These are phyloP conservation scores for Actias luna DNA, from an alignment of 2,888 invertebrate genomes.

Conservation along the genomic window DNA sequence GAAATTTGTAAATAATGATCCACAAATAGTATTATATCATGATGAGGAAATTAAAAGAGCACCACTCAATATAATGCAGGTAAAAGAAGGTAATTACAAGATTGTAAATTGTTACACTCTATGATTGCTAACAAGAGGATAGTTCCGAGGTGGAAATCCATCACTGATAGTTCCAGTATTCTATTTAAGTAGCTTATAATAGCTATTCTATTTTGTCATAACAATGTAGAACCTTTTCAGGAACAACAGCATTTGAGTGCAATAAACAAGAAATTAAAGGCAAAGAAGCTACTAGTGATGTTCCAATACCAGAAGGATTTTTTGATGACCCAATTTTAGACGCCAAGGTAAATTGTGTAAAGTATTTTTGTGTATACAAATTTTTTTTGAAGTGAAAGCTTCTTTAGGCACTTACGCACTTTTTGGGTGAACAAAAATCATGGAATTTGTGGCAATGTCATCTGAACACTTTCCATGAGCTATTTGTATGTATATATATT, in stretches of 20 bases:
- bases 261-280: conserved; percentile 33
- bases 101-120: neutral
- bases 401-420: too few species aligned
- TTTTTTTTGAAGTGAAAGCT: neutral
- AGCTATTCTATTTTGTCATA: neutral
- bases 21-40: conserved; percentile 53
- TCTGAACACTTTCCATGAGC: too few species aligned
- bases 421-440: too few species aligned
- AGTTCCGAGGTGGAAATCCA: too few species aligned
- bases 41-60: conserved; percentile 63
- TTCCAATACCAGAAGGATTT: conserved; percentile 89
- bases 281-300: conserved; percentile 45
- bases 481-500: too few species aligned
- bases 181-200: neutral
- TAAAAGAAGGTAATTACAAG: conserved; percentile 27
- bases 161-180: too few species aligned
- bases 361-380: neutral
- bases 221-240: neutral
- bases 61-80: conserved; percentile 29
- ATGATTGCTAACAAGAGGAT: too few species aligned
- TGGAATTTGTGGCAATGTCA: too few species aligned
- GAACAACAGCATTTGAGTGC: conserved; percentile 51
- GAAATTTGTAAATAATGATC: conserved; percentile 53
- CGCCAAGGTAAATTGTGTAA: conserved; percentile 83
- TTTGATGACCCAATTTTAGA: conserved; percentile 92